Evolutionary conservation across 2,113 vertebrate genomes (phyloP).

Genomic region (Calyptomena viridis): DNA sequence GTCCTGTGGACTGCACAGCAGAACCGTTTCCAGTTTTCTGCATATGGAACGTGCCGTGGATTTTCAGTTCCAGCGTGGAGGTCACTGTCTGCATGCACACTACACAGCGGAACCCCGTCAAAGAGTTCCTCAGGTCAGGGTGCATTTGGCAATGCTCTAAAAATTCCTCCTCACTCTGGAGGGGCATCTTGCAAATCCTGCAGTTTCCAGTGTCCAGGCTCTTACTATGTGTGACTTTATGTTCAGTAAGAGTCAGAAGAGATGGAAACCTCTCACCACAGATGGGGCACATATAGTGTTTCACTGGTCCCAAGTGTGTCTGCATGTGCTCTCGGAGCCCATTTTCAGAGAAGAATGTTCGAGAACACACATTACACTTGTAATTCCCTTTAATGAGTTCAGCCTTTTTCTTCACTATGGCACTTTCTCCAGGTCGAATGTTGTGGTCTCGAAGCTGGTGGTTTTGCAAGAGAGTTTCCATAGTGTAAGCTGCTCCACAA

Average conservation of each 20-base stretch:
- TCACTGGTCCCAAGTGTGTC: conserved; percentile 97
- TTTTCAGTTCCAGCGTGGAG: conserved; percentile 98
- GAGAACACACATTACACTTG: conserved; percentile 97
- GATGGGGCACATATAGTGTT: conserved; percentile 99
- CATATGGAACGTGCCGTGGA: conserved; percentile 99
- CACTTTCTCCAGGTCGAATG: conserved; percentile 94
- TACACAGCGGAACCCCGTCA: conserved; percentile 97
- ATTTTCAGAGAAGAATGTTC: conserved; percentile 98
- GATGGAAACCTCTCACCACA: conserved; percentile 97
- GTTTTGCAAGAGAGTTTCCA: conserved; percentile 96
- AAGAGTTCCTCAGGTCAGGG: conserved; percentile 95
- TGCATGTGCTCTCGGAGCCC: conserved; percentile 97
- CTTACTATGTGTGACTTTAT: conserved; percentile 99
- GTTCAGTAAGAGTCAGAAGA: conserved; percentile 95
- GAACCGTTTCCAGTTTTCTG: conserved; percentile 92
- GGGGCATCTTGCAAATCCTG: conserved; percentile 98
- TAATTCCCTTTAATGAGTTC: conserved; percentile 98
- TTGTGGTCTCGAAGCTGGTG: conserved; percentile 98
- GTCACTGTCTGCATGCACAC: conserved; percentile 99
- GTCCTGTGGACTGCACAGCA: conserved; percentile 67
- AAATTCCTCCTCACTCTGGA: conserved; percentile 97
- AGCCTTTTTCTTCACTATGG: conserved; percentile 93
- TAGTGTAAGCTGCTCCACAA: conserved; percentile 97
- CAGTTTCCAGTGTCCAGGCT: conserved; percentile 97
- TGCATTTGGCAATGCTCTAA: conserved; percentile 99